Evolutionary conservation across 2,113 vertebrate genomes (phyloP), one percentile per base, ranked within the genome.

Genomic region (Chrysemys picta): DNA sequence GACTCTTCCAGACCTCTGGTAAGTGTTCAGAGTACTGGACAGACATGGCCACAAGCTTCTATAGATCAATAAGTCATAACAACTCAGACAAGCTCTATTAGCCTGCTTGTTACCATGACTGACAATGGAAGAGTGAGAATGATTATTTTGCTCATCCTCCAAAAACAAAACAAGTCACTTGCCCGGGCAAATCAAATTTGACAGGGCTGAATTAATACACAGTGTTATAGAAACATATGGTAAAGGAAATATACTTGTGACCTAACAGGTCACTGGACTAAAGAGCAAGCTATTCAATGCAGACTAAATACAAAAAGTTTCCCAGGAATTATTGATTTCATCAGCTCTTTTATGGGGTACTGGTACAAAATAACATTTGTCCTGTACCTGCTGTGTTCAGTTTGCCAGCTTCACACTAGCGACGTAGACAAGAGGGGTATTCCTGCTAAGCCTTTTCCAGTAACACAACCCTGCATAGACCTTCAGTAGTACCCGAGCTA

Each of bases 21-120:
- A 59, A 65, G 25, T 24, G 5, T 69, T 88, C 2, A 1, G 47
- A 84, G 35, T n/a, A 27, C 0, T 0, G 5, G 5, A n/a, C 3
- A 21, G 49, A 38, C 24, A 38, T 7, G 25, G 12, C 4, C 3
- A 82, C 25, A 4, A 50, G n/a, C 45, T 1, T 56, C 59, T 31
- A 4, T 31, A 14, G 14, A 2, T 27, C 29, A 45, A 21, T 14
- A 53, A 31, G 5, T 11, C 54, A 35, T n/a, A 27, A 65, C n/a
- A 84, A 31, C 4, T 24, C 69, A 72, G n/a, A 38, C 21, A 38
- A 72, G 35, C 21, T 75, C 69, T 75, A 21, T n/a, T 38, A 22
- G 69, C n/a, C 69, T 42, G 10, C n/a, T 42, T 11, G 21, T 42
- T 38, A 42, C n/a, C 59, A 62, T 62, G 29, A 14, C 69, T 75